phyloP scores from a whole-genome alignment of 2,113 vertebrate genomes.

The Pelecanoides urinatrix region DNA sequence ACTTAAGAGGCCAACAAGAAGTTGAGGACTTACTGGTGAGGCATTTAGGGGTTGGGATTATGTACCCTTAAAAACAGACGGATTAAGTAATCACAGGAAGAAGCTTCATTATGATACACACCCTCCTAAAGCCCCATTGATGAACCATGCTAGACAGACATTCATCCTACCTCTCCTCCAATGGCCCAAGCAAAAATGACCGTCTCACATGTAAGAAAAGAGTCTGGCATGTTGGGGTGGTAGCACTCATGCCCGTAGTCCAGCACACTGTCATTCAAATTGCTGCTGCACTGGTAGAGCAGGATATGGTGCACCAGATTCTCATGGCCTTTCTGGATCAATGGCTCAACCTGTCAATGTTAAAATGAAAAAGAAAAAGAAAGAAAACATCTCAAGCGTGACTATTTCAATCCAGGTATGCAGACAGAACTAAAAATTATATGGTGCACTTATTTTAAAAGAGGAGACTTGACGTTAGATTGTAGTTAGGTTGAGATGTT shows the following conservation, averaged over 20 bases:
- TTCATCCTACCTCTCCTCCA: constrained; percentile 83
- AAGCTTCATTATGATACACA: not conserved
- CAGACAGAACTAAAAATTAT: not conserved
- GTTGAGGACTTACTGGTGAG: not conserved
- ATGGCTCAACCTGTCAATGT: constrained; percentile 78
- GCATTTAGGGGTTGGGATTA: not conserved
- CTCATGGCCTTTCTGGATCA: constrained; percentile 85
- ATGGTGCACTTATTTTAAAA: not conserved
- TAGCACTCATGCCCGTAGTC: constrained; percentile 84
- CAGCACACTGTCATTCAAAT: constrained; percentile 76
- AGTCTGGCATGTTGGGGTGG: constrained; percentile 89
- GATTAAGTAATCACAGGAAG: not conserved
- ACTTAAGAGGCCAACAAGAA: not conserved
- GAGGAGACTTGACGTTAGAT: not conserved
- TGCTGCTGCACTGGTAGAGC: constrained; percentile 85
- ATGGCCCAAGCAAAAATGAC: constrained; percentile 89
- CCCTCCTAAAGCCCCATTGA: not conserved
- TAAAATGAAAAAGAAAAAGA: not conserved
- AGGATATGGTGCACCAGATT: constrained; percentile 86
- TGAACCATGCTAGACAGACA: not conserved
- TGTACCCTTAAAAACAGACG: not conserved
- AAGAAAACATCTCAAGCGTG: not conserved
- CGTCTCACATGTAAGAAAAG: constrained; percentile 84
- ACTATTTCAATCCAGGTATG: not conserved
- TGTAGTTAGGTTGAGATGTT: not conserved